These are phyloP conservation scores for Syngnathoides biaculeatus DNA, from an alignment of 2,113 vertebrate species.

Conservation along the genomic window DNA sequence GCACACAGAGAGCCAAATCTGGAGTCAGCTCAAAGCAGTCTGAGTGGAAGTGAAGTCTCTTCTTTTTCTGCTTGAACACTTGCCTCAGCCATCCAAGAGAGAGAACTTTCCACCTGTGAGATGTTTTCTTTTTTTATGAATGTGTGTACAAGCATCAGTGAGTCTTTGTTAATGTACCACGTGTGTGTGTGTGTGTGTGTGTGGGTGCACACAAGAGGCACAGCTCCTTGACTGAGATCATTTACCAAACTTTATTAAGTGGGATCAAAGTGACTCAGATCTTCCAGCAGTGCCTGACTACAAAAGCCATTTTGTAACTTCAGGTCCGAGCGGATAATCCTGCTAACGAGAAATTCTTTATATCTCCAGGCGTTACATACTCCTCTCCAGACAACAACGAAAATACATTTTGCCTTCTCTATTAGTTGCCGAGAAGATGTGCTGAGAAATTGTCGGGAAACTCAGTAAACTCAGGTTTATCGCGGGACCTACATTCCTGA, in stretches of 20 bases:
- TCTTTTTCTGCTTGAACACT: constrained; percentile 54
- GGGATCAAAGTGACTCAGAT: constrained; percentile 77
- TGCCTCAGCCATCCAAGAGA: constrained; percentile 44
- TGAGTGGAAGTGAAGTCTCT: constrained; percentile 38
- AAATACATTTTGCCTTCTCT: constrained; percentile 49
- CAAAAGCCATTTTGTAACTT: constrained; percentile 75
- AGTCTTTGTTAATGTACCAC: constrained; percentile 3
- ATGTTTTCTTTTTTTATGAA: constrained; percentile 1
- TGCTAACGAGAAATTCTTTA: constrained; percentile 69
- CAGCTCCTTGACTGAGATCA: constrained; percentile 68
- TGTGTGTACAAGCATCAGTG: constrained; percentile 39
- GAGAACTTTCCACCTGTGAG: constrained; percentile 57
- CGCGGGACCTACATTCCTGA: too few relatives aligned
- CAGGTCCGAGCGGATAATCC: constrained; percentile 61
- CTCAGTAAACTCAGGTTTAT: neutral
- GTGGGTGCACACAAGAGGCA: constrained; percentile 26
- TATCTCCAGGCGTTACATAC: constrained; percentile 69
- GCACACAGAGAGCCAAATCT: constrained; percentile 16
- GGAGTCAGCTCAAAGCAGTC: constrained; percentile 10
- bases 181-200: neutral
- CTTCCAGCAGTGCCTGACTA: constrained; percentile 64
- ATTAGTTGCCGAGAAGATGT: neutral
- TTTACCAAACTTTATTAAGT: constrained; percentile 77
- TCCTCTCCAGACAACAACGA: constrained; percentile 53
- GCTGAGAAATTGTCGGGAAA: neutral